Evolutionary conservation across 2,113 vertebrate species (phyloP), one percentile per base, ranked within the genome.

Genomic region (Phasianus colchicus): DNA sequence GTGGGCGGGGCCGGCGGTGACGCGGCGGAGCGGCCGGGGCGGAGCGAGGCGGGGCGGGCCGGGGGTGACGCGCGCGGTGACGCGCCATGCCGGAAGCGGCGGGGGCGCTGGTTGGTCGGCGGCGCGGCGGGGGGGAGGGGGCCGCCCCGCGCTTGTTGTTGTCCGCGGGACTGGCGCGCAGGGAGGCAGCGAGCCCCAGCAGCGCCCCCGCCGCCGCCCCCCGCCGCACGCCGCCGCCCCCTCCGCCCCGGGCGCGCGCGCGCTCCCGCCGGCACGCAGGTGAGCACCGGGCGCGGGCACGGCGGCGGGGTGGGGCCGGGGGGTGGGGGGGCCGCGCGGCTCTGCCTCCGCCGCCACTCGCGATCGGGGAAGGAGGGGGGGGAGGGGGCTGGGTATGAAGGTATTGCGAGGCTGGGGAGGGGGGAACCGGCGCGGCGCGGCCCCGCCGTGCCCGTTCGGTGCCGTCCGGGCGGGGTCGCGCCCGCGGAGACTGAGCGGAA

Each of bases 31-130:
- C 18, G 40, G 92, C 67, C 71, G 78, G 27, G 55, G 52, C 61
- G 43, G 47, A 27, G 15, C 8, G 55, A 5, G 83, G 76, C 67
- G 66, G 61, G 58, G 57, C 32, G 57, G 25, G 50, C 13, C 48
- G 48, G 48, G 11, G 50, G 50, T 88, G 92, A 83, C 84, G 65
- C 48, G 38, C 16, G 88, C 54, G 9, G 71, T 74, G 75, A 86
- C 77, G 74, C 85, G 67, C 67, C 76, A 95, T 95, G 93, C 96
- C 96, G 97, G 95, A 97, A 97, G 96, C 96, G 94, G 97, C 71
- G 81, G 88, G 92, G 70, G 88, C 70, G 90, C 86, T 71, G 95
- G 92, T 82, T 83, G 83, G 93, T 77, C 79, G 91, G 89, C 79
- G 57, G 82, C 47, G 65, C 63, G 67, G 69, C 43, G 52, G 81